Conservation (phyloP, 2,888 invertebrate genomes). For the Drosophila mimica region DNA sequence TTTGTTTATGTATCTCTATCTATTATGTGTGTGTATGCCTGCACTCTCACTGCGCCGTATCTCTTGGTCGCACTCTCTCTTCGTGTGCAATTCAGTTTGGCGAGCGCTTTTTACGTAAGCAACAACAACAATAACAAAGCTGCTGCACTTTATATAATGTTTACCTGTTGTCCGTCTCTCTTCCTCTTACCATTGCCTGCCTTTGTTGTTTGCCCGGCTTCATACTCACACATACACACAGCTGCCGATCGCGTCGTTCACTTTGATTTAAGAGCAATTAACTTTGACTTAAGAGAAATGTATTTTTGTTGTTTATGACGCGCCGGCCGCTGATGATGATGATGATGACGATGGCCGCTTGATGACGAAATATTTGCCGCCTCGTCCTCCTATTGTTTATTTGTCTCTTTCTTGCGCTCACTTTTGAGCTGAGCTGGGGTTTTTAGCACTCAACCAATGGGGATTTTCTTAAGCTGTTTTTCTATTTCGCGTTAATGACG, state of each 20-base stretch:
- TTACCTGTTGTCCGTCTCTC: conserved; percentile 60
- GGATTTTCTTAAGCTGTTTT: conserved; percentile 45
- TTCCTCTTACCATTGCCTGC: conserved; percentile 30
- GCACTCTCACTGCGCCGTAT: conserved; percentile 55
- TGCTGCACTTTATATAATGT: conserved; percentile 68
- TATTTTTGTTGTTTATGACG: conserved; percentile 70
- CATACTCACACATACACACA: conserved; percentile 23
- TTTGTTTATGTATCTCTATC: conserved; percentile 69
- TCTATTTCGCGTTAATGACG: conserved; percentile 32
- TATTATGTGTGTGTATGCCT: conserved; percentile 40
- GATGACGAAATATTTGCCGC: conserved; percentile 62
- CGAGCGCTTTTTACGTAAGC: conserved; percentile 73
- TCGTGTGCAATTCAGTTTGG: conserved; percentile 33
- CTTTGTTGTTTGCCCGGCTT: conserved; percentile 52
- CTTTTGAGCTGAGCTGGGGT: conserved; percentile 63
- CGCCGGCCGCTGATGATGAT: conserved; percentile 38
- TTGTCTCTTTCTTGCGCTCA: conserved; percentile 13
- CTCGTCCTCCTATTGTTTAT: conserved; percentile 20
- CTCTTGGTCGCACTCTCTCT: background rate
- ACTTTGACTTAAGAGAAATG: conserved; percentile 77
- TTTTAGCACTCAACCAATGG: conserved; percentile 46
- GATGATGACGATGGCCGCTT: conserved; percentile 20
- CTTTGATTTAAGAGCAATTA: conserved; percentile 80
- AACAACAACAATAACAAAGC: conserved; percentile 33
- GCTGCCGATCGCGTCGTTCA: conserved; percentile 60